phyloP scores from a whole-genome alignment of 2,113 vertebrate genomes.

The Rhinolophus sinicus region DNA sequence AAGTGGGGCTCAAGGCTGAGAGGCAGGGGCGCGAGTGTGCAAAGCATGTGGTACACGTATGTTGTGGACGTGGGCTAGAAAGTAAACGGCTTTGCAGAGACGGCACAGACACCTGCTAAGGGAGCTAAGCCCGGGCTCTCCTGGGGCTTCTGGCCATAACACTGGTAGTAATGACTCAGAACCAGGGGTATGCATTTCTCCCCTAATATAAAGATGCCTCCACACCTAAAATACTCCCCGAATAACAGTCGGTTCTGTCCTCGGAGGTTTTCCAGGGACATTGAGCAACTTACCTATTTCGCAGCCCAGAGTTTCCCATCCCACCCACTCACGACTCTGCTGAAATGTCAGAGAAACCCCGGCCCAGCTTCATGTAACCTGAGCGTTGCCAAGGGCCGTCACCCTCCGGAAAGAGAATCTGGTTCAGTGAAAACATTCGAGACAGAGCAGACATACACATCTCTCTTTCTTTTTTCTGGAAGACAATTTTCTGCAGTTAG shows the following conservation, averaged over 20 bases:
- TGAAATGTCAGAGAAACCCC: slow-evolving; percentile 64
- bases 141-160: slow-evolving; percentile 6
- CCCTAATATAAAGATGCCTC: slow-evolving; percentile 23
- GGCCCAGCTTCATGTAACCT: slow-evolving; percentile 52
- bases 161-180: neutral
- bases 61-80: neutral
- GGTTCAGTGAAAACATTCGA: slow-evolving; percentile 70
- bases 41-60: rapidly evolving
- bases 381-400: slow-evolving; percentile 62
- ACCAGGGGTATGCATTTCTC: neutral
- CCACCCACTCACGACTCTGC: slow-evolving; percentile 44
- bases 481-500: slow-evolving; percentile 66
- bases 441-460: slow-evolving; percentile 57
- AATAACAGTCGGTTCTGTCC: slow-evolving; percentile 15
- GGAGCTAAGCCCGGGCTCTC: neutral
- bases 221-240: neutral
- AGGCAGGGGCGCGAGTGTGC: neutral
- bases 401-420: slow-evolving; percentile 63
- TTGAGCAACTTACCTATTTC: slow-evolving; percentile 60
- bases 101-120: neutral
- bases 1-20: neutral
- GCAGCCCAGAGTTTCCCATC: neutral
- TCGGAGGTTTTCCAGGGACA: slow-evolving; percentile 57
- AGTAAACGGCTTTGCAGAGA: neutral
- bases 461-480: slow-evolving; percentile 62